These are phyloP conservation scores for Borostomias antarcticus DNA, from an alignment of 2,797 vertebrate species.

Conservation along the genomic window DNA sequence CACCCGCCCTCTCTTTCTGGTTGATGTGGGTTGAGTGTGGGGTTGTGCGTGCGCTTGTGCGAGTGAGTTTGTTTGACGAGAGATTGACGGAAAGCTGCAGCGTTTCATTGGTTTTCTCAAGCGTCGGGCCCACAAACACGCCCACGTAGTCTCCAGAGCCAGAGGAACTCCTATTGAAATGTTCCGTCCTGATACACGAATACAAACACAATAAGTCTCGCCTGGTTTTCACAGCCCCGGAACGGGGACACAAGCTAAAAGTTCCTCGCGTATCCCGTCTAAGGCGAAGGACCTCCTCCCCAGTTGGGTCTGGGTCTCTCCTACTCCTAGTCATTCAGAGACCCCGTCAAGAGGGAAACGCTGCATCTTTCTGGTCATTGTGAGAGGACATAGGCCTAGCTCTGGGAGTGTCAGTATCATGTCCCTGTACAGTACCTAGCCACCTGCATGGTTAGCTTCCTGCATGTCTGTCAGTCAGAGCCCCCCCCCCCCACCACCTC, in stretches of 20 bases:
- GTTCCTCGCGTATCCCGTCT: slow-evolving; percentile 19
- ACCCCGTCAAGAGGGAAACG: slow-evolving; percentile 53
- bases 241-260: slow-evolving; percentile 33
- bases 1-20: no score
- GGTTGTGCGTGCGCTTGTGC: slow-evolving; percentile 21
- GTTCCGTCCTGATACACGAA: slow-evolving; percentile 41
- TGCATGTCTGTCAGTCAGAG: slow-evolving; percentile 77
- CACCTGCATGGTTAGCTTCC: slow-evolving; percentile 83
- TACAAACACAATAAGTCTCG: slow-evolving; percentile 18
- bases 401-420: slow-evolving; percentile 55
- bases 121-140: neutral
- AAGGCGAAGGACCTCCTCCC: slow-evolving; percentile 16
- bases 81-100: slow-evolving; percentile 61
- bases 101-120: slow-evolving; percentile 55
- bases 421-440: slow-evolving; percentile 39
- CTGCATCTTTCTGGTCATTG: slow-evolving; percentile 64
- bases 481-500: neutral
- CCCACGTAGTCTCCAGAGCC: slow-evolving; percentile 40
- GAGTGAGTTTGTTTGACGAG: slow-evolving; percentile 35
- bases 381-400: slow-evolving; percentile 55
- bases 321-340: slow-evolving; percentile 17
- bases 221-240: slow-evolving; percentile 21
- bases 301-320: slow-evolving; percentile 14
- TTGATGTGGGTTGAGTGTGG: slow-evolving; percentile 65
- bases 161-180: slow-evolving; percentile 20